Conservation (phyloP, 2,888 invertebrate species). For the Polyommatus iphigenia region DNA sequence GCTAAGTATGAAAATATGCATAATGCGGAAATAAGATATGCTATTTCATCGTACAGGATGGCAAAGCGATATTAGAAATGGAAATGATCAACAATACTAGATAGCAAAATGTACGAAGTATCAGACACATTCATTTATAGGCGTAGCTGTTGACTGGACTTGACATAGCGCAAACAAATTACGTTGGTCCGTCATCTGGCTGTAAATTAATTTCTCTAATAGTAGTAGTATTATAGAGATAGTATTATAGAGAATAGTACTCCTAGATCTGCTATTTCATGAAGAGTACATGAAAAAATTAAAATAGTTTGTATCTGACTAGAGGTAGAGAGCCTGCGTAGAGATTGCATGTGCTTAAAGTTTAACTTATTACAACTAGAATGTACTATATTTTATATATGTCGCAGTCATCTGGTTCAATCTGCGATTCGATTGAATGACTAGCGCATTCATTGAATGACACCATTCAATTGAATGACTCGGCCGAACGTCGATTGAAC, state of each 20-base stretch:
- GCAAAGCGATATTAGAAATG: not conserved
- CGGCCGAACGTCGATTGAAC: too few species aligned
- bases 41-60: not conserved
- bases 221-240: not conserved
- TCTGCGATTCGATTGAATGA: too few species aligned
- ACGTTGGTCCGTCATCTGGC: too few species aligned
- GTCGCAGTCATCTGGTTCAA: too few species aligned
- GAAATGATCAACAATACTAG: not conserved
- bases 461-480: too few species aligned
- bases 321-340: not conserved
- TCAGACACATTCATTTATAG: too few species aligned
- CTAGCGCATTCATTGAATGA: too few species aligned
- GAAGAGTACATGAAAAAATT: not conserved
- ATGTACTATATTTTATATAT: too few species aligned
- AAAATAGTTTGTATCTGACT: not conserved
- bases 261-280: not conserved
- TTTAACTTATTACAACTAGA: not conserved
- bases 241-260: not conserved
- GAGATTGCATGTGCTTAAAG: not conserved
- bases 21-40: slow-evolving; percentile 9
- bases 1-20: not conserved
- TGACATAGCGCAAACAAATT: too few species aligned
- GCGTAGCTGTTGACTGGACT: too few species aligned
- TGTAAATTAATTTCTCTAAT: too few species aligned
- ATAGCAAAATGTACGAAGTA: not conserved